These are phyloP conservation scores for Nemotelus nigrinus DNA, from an alignment of 2,888 invertebrate species.

Conservation along the genomic window DNA sequence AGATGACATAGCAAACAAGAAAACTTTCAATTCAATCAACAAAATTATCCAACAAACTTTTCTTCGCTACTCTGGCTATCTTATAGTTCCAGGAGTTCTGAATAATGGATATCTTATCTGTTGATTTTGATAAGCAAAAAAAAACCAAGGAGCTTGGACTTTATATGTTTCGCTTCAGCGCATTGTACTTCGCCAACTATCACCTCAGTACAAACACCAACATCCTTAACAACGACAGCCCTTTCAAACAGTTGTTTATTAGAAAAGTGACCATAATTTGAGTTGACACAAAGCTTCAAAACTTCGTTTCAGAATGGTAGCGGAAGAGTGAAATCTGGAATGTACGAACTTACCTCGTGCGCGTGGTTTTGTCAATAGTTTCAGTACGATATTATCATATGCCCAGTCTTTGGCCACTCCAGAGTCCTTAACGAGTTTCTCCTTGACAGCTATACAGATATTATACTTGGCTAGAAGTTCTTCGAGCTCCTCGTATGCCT, in stretches of 20 bases:
- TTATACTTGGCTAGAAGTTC: constrained; percentile 82
- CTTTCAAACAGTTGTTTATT: too few relatives aligned
- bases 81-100: background rate
- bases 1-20: constrained; percentile 25
- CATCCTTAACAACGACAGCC: too few relatives aligned
- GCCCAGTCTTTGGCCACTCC: constrained; percentile 89
- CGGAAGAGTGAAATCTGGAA: too few relatives aligned
- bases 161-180: too few relatives aligned
- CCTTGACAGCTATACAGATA: constrained; percentile 94
- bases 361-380: constrained; percentile 83
- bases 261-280: too few relatives aligned
- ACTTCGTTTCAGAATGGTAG: too few relatives aligned
- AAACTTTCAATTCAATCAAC: constrained; percentile 20
- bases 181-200: too few relatives aligned
- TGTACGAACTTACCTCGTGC: constrained; percentile 77
- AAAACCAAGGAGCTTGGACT: background rate
- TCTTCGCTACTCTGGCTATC: too few relatives aligned
- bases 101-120: constrained; percentile 36
- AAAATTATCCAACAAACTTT: constrained; percentile 26
- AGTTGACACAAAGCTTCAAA: too few relatives aligned
- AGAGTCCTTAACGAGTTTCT: constrained; percentile 94
- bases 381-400: constrained; percentile 88
- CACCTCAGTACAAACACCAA: too few relatives aligned
- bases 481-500: constrained; percentile 95
- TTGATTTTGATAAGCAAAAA: background rate